These are phyloP conservation scores for Lordiphosa fenestrarum DNA, from an alignment of 2,888 invertebrate species.

Conservation along the genomic window DNA sequence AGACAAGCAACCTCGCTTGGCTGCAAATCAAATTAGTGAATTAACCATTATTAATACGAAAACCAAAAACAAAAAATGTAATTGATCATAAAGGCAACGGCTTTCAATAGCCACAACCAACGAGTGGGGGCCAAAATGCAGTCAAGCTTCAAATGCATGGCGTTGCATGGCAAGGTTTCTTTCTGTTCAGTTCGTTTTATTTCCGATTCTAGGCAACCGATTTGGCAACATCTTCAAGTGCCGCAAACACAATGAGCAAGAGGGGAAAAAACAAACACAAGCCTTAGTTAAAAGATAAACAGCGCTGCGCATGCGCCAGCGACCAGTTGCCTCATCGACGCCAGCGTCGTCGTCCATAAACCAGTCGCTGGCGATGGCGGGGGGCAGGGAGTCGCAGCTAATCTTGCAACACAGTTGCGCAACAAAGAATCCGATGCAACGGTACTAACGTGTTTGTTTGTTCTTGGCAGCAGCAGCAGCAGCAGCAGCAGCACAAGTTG, in stretches of 20 bases:
- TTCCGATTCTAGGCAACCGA: slow-evolving; percentile 70
- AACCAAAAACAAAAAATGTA: slow-evolving; percentile 20
- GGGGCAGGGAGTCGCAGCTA: slow-evolving; percentile 52
- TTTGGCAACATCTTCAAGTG: slow-evolving; percentile 56
- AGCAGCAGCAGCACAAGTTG: slow-evolving; percentile 13
- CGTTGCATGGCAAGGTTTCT: slow-evolving; percentile 39
- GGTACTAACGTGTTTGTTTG: slow-evolving; percentile 70
- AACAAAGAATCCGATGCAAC: slow-evolving; percentile 76
- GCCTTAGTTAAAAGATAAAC: slow-evolving; percentile 21
- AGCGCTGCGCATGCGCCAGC: slow-evolving; percentile 4
- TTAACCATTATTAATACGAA: not conserved
- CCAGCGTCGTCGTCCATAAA: slow-evolving; percentile 58
- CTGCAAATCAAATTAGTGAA: not conserved
- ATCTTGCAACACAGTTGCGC: slow-evolving; percentile 78
- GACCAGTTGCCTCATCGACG: slow-evolving; percentile 64
- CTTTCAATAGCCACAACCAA: slow-evolving; percentile 34
- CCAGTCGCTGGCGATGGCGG: slow-evolving; percentile 50
- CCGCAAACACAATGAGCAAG: slow-evolving; percentile 4
- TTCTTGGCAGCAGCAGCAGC: slow-evolving; percentile 11
- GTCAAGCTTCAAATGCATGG: slow-evolving; percentile 67
- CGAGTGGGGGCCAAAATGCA: slow-evolving; percentile 40
- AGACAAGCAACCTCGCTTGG: not conserved
- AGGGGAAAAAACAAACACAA: slow-evolving; percentile 11
- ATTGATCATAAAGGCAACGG: slow-evolving; percentile 54
- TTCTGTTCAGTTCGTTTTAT: slow-evolving; percentile 43